Evolutionary conservation across 2,113 vertebrate species (phyloP), one percentile per base, ranked within the genome.

Genomic region (Pelvicachromis taeniatus): DNA sequence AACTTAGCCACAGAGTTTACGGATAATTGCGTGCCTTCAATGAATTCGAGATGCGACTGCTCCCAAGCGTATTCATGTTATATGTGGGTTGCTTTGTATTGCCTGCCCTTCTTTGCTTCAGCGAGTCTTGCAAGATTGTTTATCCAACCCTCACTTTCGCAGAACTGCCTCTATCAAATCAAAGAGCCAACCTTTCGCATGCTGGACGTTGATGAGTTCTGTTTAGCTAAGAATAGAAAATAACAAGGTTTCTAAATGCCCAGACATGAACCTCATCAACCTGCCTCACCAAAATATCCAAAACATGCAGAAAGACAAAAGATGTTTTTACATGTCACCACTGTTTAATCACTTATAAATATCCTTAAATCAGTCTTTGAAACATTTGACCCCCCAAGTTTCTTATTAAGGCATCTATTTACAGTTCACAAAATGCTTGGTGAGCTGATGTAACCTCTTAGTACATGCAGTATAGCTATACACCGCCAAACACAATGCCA

Each of bases 161-260:
- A 42, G 86, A 80, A 75, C 58, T 78, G 33, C n/a, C 45, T 31
- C 61, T 53, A 84, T 84, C 77, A 77, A 83, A 56, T 85, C 23
- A 56, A 81, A 86, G 50, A 61, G 77, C 50, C 65, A 61, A 52
- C 81, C 56, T 70, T 59, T 63, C 54, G 2, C 56, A 29, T 83
- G 5, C 29, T 19, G 56, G 70, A 68, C 78, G 29, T 85, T 48
- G 38, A 35, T 26, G 45, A 58, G 23, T 52, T 19, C 31, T 14
- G 23, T 55, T 78, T 40, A 26, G 61, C 85, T 87, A 82, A 88
- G 90, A 88, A 87, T 68, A 87, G 78, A 35, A 68, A 78, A 83
- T 75, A 63, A 83, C 77, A 83, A 85, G 52, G 56, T 78, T 83
- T 80, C 23, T 84, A 85, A 89, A 85, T 80, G 80, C 55, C 82